These are phyloP conservation scores for Entomyzon cyanotis DNA, from an alignment of 2,113 vertebrate genomes.

Conservation along the genomic window DNA sequence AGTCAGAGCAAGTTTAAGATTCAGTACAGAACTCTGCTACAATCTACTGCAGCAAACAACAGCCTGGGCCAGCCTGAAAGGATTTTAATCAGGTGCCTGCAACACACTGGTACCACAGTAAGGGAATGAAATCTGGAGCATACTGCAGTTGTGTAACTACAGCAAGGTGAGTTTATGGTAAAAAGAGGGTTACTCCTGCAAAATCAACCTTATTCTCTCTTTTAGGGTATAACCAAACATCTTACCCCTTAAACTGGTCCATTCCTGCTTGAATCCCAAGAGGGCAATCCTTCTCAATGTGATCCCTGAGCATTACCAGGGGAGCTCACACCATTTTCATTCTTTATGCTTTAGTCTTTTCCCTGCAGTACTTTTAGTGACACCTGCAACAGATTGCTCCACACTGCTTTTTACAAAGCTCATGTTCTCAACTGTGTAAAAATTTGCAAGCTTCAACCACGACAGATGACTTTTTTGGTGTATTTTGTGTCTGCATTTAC, in stretches of 20 bases:
- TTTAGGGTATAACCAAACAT: neutral
- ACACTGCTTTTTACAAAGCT: neutral
- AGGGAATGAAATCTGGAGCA: neutral
- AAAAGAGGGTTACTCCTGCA: neutral
- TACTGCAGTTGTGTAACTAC: neutral
- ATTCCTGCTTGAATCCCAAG: neutral
- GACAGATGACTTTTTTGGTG: neutral
- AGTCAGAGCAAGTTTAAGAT: neutral
- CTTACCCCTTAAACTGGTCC: neutral
- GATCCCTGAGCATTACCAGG: neutral
- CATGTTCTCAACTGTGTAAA: neutral
- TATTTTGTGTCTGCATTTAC: neutral
- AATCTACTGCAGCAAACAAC: neutral
- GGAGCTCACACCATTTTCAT: neutral
- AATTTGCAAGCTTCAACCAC: neutral
- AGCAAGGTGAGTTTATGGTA: neutral
- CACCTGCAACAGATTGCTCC: neutral
- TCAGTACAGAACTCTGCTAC: neutral
- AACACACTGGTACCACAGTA: neutral
- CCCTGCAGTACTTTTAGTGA: neutral
- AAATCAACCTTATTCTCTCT: neutral
- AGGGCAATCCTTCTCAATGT: accelerated
- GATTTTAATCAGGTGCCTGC: neutral
- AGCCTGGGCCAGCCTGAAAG: neutral
- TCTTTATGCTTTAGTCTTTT: neutral